Evolutionary conservation across 2,113 vertebrate genomes (phyloP), one percentile per base, ranked within the genome.

Genomic region (Athene noctua): DNA sequence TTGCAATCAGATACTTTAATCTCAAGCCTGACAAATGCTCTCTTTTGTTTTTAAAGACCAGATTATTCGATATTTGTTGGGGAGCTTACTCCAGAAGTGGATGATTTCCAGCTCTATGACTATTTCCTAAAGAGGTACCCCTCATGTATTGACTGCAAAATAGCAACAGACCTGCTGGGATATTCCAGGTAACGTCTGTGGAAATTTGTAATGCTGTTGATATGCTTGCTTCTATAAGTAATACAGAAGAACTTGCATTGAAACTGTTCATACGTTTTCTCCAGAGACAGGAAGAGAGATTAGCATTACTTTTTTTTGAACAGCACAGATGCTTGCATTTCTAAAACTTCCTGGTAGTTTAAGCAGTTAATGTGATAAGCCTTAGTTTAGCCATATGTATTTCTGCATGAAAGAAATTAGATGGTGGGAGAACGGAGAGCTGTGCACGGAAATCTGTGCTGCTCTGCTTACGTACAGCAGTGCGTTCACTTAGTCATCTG

Each of bases 1-100:
- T 2, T 63, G 38, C 34, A 62, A 0, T 54, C 20, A 22, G 7
- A 11, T 79, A 10, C 32, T 16, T 46, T 72, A 17, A 6, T 75
- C 13, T 85, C 27, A 44, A 29, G 65, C 34, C 26, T 87, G 66
- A 89, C 11, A 20, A 2, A 44, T 58, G 4, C 66, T 87, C 20
- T 90, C 51, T 62, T 79, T 18, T 83, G 5, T 90, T 71, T 68
- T 85, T 68, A 57, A 94, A 99, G 99, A 92, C 98, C 98, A 0
- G 99, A 99, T 93, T 99, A 98, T 95, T 99, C 99, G 1, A 99
- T 99, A 96, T 99, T 99, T 98, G 99, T 99, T 96, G 99, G 98
- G 26, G 99, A 99, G 87, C 97, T 99, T 95, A 98, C 99, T 83
- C 98, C 99, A 77, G 99, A 99, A 93, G 98, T 99, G 86, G 98